Evolutionary conservation across 2,888 invertebrate species (phyloP).

Genomic region (Noctua fimbriata): DNA sequence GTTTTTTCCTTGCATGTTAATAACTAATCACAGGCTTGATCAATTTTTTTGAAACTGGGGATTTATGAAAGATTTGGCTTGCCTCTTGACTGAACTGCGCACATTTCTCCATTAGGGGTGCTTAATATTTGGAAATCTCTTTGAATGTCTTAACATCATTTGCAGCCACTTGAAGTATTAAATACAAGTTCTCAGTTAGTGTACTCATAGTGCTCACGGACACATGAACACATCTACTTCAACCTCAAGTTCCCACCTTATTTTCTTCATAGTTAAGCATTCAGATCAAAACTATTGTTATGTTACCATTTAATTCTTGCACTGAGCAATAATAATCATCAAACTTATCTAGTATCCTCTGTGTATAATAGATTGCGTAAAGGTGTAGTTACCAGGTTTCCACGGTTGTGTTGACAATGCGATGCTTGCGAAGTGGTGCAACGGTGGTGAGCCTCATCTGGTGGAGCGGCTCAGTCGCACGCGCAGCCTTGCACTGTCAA

Average conservation of each 20-base stretch:
- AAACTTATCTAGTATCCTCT: slow-evolving; percentile 85
- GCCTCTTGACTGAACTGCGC: not conserved
- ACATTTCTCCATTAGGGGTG: not conserved
- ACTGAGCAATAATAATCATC: slow-evolving; percentile 77
- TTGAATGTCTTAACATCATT: not conserved
- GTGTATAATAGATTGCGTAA: slow-evolving; percentile 88
- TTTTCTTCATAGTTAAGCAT: slow-evolving; percentile 58
- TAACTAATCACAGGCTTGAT: not conserved
- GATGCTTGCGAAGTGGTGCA: slow-evolving; percentile 87
- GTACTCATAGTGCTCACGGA: slow-evolving; percentile 13
- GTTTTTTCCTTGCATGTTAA: not conserved
- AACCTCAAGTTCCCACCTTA: slow-evolving; percentile 58
- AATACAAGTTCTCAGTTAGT: not conserved
- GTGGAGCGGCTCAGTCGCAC: slow-evolving; percentile 81
- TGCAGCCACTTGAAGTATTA: not conserved
- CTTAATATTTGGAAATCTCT: not conserved
- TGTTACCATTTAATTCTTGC: slow-evolving; percentile 70
- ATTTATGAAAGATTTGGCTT: not conserved
- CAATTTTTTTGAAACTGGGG: not conserved
- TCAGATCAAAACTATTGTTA: slow-evolving; percentile 72
- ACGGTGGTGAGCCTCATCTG: slow-evolving; percentile 80
- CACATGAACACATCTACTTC: not conserved
- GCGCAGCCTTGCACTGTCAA: slow-evolving; percentile 84
- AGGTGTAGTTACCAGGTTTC: slow-evolving; percentile 82
- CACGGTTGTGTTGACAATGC: slow-evolving; percentile 88